phyloP scores from a whole-genome alignment of 2,888 invertebrate genomes.

The Mythimna pallens region DNA sequence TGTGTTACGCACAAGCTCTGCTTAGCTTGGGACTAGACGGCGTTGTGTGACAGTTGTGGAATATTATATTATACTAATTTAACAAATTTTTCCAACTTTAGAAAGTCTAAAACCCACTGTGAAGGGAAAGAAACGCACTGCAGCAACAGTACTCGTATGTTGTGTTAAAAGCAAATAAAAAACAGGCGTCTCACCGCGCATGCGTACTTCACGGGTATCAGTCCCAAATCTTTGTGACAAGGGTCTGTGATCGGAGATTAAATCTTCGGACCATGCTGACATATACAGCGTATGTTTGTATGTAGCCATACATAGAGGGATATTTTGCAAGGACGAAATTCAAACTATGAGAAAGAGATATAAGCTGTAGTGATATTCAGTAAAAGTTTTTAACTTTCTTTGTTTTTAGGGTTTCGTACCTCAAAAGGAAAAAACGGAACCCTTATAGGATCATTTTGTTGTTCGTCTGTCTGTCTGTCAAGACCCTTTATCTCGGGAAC shows the following conservation, averaged over 20 bases:
- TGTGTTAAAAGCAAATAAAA: constrained; percentile 47
- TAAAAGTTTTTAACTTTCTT: too few species aligned
- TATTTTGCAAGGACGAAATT: neutral
- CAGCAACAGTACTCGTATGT: constrained; percentile 19
- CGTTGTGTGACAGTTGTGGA: too few species aligned
- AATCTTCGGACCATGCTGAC: constrained; percentile 68
- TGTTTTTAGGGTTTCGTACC: too few species aligned
- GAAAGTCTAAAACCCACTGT: neutral
- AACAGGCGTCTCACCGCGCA: constrained; percentile 30
- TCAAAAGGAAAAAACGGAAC: too few species aligned
- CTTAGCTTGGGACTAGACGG: too few species aligned
- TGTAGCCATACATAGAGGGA: neutral
- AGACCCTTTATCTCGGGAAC: too few species aligned
- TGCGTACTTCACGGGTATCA: constrained; percentile 74
- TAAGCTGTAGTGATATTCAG: neutral
- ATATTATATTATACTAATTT: too few species aligned
- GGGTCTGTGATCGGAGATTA: constrained; percentile 76
- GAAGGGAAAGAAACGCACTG: constrained; percentile 13
- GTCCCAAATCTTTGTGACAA: constrained; percentile 78
- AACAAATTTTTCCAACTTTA: neutral
- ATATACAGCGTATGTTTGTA: constrained; percentile 26
- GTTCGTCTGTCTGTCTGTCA: too few species aligned
- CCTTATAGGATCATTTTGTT: too few species aligned
- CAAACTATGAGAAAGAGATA: neutral
- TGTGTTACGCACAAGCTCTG: too few species aligned